phyloP scores from a whole-genome alignment of 2,888 invertebrate genomes.

The Agrotis exclamationis region DNA sequence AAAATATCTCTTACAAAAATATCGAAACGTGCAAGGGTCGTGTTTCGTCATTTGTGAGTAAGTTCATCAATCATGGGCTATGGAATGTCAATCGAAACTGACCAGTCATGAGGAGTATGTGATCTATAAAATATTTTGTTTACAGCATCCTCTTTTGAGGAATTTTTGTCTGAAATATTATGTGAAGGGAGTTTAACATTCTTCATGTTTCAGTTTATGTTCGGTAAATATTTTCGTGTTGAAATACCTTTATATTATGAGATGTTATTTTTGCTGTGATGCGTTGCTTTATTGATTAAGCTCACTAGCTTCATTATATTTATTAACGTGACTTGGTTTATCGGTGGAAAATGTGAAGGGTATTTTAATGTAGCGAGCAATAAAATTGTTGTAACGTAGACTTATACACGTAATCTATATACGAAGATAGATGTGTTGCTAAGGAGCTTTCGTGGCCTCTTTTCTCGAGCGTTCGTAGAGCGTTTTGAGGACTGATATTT shows the following conservation, averaged over 20 bases:
- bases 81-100: conserved; percentile 63
- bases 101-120: conserved; percentile 66
- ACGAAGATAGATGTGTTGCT: no score
- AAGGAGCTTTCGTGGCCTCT: no score
- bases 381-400: no score
- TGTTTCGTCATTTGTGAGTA: conserved; percentile 59
- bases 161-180: conserved; percentile 10
- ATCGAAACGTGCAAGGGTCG: conserved; percentile 59
- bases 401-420: no score
- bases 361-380: no score
- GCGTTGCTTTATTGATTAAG: neutral
- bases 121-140: conserved; percentile 48
- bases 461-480: no score
- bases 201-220: neutral
- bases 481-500: no score
- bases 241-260: neutral
- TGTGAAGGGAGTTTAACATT: conserved; percentile 6
- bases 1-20: conserved; percentile 43
- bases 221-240: neutral
- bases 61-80: conserved; percentile 65
- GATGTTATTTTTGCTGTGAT: neutral
- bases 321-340: neutral
- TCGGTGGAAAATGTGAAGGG: neutral
- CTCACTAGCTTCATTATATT: neutral
- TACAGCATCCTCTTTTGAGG: conserved; percentile 26